Conservation (phyloP, 1,140 invertebrate genomes). For the Pectinophora gossypiella region DNA sequence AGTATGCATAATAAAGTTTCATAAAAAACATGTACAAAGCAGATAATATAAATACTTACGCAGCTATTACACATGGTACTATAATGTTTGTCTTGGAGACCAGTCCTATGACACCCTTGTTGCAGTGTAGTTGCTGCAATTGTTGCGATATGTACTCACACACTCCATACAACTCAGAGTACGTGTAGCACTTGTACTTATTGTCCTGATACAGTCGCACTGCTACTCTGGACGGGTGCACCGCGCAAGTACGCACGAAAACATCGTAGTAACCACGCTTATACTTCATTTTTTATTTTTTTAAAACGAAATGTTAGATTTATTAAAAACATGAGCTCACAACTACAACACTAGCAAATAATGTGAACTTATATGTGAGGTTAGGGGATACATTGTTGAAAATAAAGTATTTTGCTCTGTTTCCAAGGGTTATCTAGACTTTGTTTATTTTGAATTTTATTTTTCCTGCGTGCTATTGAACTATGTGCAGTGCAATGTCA, state of each 20-base stretch:
- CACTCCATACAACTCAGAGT: constrained; percentile 57
- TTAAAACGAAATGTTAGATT: no score
- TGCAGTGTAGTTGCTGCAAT: constrained; percentile 48
- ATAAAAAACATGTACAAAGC: no score
- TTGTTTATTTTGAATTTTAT: no score
- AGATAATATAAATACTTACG: constrained; percentile 35
- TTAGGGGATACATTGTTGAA: no score
- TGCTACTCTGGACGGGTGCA: constrained; percentile 43
- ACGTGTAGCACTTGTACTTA: constrained; percentile 43
- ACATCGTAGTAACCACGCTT: constrained; percentile 58
- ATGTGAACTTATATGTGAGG: no score
- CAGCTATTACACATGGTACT: constrained; percentile 56
- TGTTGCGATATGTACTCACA: constrained; percentile 65
- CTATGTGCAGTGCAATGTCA: no score
- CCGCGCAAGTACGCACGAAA: constrained; percentile 55
- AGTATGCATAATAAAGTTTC: no score
- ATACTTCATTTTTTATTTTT: constrained; percentile 35
- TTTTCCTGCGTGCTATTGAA: no score
- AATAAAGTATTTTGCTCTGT: no score
- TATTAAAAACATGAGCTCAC: no score
- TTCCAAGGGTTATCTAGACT: no score
- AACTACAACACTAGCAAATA: no score
- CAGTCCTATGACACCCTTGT: constrained; percentile 50
- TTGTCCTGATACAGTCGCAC: constrained; percentile 40
- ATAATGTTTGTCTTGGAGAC: constrained; percentile 54